Conservation (phyloP, 2,888 invertebrate genomes). For the Rotaria macrura region DNA sequence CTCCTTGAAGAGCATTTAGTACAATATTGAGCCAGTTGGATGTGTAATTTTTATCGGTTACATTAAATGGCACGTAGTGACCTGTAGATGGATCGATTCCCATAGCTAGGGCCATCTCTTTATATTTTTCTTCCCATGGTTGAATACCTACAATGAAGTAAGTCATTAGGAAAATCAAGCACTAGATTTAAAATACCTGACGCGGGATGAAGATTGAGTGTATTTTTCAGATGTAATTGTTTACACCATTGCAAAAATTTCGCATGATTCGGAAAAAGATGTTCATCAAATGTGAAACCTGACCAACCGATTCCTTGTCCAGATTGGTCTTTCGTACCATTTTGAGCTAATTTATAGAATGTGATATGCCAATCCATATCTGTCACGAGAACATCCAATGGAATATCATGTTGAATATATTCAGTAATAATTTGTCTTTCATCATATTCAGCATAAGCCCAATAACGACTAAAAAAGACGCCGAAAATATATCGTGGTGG, state of each 20-base stretch:
- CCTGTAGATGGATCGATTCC: constrained; percentile 3
- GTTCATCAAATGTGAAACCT: constrained; percentile 1
- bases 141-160: neutral
- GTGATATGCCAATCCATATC: constrained; percentile 21
- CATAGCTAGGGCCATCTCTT: neutral
- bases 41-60: neutral
- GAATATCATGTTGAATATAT: constrained; percentile 8
- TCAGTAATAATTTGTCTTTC: constrained; percentile 4
- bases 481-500: constrained; percentile 14
- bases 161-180: too few relatives aligned
- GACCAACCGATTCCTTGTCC: neutral
- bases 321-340: neutral
- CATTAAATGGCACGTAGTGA: neutral
- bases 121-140: constrained; percentile 15
- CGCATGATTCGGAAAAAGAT: neutral
- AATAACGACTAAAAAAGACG: constrained; percentile 11
- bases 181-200: neutral
- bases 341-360: neutral
- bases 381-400: neutral
- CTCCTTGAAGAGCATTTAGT: neutral
- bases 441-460: constrained; percentile 17
- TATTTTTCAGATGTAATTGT: neutral
- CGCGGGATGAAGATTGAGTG: neutral
- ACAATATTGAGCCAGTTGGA: neutral
- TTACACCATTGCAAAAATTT: constrained; percentile 21